Evolutionary conservation across 2,797 vertebrate genomes (phyloP), one percentile per base, ranked within the genome.

Genomic region (Acropternis orthonyx): DNA sequence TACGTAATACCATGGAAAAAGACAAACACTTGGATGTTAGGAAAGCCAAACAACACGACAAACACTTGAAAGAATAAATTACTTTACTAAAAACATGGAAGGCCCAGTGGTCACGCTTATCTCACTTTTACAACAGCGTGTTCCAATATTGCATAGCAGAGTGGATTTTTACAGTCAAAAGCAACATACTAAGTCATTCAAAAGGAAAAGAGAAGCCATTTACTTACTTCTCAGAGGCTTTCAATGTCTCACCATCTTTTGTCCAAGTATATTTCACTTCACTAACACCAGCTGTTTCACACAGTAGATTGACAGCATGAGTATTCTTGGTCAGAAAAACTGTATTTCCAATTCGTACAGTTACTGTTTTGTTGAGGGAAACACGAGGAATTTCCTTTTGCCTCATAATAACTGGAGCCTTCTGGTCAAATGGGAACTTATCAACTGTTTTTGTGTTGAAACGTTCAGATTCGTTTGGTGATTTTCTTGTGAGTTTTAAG

Each of bases 291-390:
- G 93, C 72, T 13, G 96, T 96, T 68, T 97, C 92, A 96, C 99
- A 99, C 20, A 98, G 91, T 8, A 99, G 96, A 71, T 96, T 98
- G 84, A 99, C 93, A 67, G 96, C 86, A 12, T 34, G 95, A 2
- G 98, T 99, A 63, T 96, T 96, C 34, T 98, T 98, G 54, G 98
- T 98, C 86, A 99, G 83, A 92, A 98, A 98, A 39, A 98, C 97
- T 0, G 88, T 96, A 52, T 96, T 97, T 79, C 99, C 99, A 32
- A 99, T 95, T 36, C 92, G 96, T 32, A 98, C 94, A 46, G 95
- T 98, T 18, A 99, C 85, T 20, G 98, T 98, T 96, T 96, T 98
- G 88, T 99, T 98, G 84, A 98, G 97, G 52, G 97, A 98, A 93
- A 98, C 89, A 7, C 73, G 80, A 54, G 97, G 80, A 23, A 88